These are phyloP conservation scores for Thermophis baileyi DNA, from an alignment of 2,113 vertebrate species.

Conservation along the genomic window DNA sequence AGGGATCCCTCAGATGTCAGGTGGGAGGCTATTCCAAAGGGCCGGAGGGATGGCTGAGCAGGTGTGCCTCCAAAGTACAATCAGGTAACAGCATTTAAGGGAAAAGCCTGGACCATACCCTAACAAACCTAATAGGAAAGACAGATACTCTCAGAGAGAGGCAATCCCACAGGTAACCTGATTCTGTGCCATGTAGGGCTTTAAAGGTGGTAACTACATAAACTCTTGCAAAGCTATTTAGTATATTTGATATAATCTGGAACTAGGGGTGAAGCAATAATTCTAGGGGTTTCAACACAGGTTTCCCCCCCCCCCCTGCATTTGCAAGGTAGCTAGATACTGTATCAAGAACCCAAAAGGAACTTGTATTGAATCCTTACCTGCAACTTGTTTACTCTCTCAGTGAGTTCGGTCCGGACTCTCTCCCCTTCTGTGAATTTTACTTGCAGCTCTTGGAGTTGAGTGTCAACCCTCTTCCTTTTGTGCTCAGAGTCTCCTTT, in stretches of 20 bases:
- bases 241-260: background rate
- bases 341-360: too few relatives aligned
- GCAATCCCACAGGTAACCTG: background rate
- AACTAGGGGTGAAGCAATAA: background rate
- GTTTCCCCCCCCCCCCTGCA: background rate
- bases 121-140: background rate
- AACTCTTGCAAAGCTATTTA: background rate
- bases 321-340: background rate
- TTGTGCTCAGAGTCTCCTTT: slow-evolving; percentile 92
- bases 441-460: slow-evolving; percentile 89
- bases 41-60: background rate
- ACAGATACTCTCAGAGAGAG: background rate
- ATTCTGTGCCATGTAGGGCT: background rate
- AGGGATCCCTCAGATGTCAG: background rate
- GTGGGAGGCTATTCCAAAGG: background rate
- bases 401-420: slow-evolving; percentile 77
- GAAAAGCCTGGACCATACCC: background rate
- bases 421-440: slow-evolving; percentile 87
- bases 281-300: background rate
- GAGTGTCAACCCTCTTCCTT: slow-evolving; percentile 87
- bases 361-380: slow-evolving; percentile 59
- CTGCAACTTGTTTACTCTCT: slow-evolving; percentile 86
- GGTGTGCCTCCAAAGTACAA: background rate
- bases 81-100: background rate
- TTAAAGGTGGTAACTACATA: background rate